phyloP scores from a whole-genome alignment of 2,797 vertebrate genomes.

The Octomys mimax region DNA sequence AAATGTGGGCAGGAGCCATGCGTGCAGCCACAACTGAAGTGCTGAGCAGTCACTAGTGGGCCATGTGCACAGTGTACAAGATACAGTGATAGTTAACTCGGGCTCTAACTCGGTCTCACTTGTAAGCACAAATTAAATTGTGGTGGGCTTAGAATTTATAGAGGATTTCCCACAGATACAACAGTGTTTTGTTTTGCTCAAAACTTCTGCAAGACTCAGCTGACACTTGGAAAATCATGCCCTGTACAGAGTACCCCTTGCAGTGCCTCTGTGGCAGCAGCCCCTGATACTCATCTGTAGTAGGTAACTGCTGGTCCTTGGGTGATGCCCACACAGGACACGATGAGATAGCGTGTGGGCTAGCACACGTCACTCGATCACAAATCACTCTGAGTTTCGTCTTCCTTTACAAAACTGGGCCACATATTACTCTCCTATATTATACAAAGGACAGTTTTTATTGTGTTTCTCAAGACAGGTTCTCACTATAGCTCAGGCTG shows the following conservation, averaged over 20 bases:
- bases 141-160: not conserved
- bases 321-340: not conserved
- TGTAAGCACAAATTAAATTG: slow-evolving; percentile 18
- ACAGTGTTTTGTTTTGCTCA: not conserved
- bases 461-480: not conserved
- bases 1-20: not conserved
- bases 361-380: not conserved
- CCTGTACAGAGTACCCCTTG: not conserved
- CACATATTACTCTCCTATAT: not conserved
- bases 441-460: not conserved
- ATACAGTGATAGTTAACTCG: not conserved
- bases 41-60: not conserved
- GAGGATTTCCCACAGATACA: slow-evolving; percentile 11
- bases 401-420: slow-evolving; percentile 9
- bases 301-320: not conserved
- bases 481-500: not conserved
- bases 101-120: not conserved
- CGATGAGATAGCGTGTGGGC: not conserved
- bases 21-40: not conserved
- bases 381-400: slow-evolving; percentile 35
- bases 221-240: not conserved
- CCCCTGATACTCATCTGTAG: fast-evolving
- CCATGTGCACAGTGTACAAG: not conserved
- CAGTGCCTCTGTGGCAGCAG: not conserved
- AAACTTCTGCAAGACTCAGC: not conserved